A percentile compares a stretch with the other conserved stretches of the same genome.
Conservation (phyloP, 2,888 invertebrate species). For the Brenthis ino region DNA sequence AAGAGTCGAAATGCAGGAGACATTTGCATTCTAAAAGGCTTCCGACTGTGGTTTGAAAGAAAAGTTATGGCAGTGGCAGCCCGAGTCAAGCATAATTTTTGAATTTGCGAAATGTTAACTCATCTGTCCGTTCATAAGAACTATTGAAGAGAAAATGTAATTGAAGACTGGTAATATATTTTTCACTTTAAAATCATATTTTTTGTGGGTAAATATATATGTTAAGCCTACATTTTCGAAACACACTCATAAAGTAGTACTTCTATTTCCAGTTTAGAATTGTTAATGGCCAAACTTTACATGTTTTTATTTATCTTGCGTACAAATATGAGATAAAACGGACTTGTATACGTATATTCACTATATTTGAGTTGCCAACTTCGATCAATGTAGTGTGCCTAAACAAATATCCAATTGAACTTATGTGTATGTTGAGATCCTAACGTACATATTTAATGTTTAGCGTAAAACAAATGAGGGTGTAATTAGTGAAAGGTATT, state of each 20-base stretch:
- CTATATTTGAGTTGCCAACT: constrained; percentile 26
- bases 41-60: constrained; percentile 54
- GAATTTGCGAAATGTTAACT: constrained; percentile 31
- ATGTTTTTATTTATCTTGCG: constrained; percentile 20
- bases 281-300: constrained; percentile 23
- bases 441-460: not conserved
- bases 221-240: not conserved
- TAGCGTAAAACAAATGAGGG: not conserved
- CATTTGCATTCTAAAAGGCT: constrained; percentile 75
- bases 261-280: constrained; percentile 11
- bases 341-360: constrained; percentile 3
- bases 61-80: constrained; percentile 56
- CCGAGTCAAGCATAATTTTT: constrained; percentile 30
- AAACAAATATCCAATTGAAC: constrained; percentile 3
- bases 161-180: constrained; percentile 9
- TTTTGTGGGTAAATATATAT: not conserved
- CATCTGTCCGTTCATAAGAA: constrained; percentile 31
- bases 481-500: no score
- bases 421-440: not conserved
- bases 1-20: constrained; percentile 67
- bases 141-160: constrained; percentile 37
- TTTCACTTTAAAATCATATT: not conserved
- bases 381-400: constrained; percentile 22
- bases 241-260: not conserved
- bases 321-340: constrained; percentile 16